phyloP scores from a whole-genome alignment of 2,113 vertebrate genomes.

The Larimichthys polyactis region DNA sequence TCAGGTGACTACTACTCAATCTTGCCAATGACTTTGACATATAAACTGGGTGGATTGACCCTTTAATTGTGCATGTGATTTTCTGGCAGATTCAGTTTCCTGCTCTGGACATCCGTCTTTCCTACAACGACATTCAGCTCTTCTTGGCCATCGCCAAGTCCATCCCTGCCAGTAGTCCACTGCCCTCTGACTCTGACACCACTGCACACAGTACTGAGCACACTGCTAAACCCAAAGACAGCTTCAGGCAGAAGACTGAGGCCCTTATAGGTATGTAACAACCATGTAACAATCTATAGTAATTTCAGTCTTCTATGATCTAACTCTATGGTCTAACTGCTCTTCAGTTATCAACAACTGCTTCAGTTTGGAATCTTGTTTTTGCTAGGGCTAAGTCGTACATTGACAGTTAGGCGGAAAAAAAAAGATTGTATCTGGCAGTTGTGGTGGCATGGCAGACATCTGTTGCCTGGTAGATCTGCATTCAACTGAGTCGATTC shows the following conservation, averaged over 20 bases:
- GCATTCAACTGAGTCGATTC: no score
- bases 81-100: conserved; percentile 92
- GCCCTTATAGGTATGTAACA: conserved; percentile 87
- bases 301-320: neutral
- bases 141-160: conserved; percentile 97
- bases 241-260: conserved; percentile 81
- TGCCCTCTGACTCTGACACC: conserved; percentile 33
- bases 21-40: neutral
- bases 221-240: conserved; percentile 45
- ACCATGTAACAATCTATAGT: no score
- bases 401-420: no score
- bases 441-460: no score
- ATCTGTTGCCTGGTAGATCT: no score
- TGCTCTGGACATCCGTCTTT: conserved; percentile 93
- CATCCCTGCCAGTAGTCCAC: conserved; percentile 82
- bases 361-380: no score
- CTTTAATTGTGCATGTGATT: conserved; percentile 18
- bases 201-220: conserved; percentile 46
- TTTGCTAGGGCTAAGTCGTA: no score
- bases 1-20: neutral
- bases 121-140: conserved; percentile 97
- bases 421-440: no score
- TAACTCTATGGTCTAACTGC: neutral
- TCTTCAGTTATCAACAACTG: no score
- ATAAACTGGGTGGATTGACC: neutral